A percentile compares a stretch with the other conserved stretches of the same genome.
Conservation (phyloP, 2,113 vertebrate genomes). For the Gallinago paraguaiae region DNA sequence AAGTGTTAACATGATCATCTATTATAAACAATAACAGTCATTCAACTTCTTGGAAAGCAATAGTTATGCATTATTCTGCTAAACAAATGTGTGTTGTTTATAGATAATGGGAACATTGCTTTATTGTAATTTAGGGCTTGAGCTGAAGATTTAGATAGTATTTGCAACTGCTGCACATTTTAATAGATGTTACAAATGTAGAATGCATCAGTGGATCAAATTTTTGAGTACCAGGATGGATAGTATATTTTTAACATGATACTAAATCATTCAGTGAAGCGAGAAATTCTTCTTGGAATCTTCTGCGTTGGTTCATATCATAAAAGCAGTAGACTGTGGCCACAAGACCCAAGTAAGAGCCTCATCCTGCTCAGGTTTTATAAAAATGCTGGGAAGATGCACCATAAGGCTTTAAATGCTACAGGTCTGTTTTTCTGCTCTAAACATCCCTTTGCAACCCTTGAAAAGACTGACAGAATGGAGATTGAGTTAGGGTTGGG, state of each 20-base stretch:
- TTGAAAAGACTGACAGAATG: background rate
- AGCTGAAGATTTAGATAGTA: background rate
- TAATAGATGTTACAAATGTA: background rate
- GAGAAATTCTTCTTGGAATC: background rate
- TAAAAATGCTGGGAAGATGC: background rate
- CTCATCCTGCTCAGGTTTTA: background rate
- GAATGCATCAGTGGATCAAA: background rate
- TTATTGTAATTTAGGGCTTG: background rate
- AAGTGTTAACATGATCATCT: background rate
- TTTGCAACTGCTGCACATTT: background rate
- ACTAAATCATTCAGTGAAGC: background rate
- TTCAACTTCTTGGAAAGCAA: slow-evolving; percentile 22
- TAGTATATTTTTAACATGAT: background rate
- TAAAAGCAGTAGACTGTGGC: background rate
- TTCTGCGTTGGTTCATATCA: background rate
- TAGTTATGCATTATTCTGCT: background rate
- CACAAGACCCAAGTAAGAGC: background rate
- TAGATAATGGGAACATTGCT: background rate
- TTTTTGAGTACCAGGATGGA: background rate
- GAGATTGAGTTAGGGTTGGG: background rate
- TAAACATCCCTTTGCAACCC: background rate
- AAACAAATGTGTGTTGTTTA: slow-evolving; percentile 26
- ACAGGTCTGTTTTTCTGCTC: background rate
- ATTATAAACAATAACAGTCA: background rate
- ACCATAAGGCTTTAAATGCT: background rate